Evolutionary conservation across 2,888 invertebrate species (phyloP).

Genomic region (Drosophila greeni): DNA sequence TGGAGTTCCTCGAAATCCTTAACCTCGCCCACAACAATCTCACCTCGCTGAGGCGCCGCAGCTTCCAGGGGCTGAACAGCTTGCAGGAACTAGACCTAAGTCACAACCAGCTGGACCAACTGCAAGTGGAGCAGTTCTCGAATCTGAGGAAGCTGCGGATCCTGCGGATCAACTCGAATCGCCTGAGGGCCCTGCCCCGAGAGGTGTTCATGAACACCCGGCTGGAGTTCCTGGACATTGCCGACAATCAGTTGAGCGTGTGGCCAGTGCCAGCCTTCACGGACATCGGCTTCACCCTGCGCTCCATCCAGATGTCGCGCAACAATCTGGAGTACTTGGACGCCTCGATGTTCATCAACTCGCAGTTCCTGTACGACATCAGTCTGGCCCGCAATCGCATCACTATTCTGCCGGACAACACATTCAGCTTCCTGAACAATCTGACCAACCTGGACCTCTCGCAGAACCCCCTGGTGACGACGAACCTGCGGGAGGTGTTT

Average conservation of each 20-base stretch:
- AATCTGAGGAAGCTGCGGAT: conserved; percentile 87
- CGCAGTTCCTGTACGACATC: conserved; percentile 87
- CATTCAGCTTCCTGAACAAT: conserved; percentile 89
- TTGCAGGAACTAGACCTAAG: conserved; percentile 90
- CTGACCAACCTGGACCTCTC: conserved; percentile 89
- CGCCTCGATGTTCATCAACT: conserved; percentile 91
- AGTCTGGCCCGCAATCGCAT: conserved; percentile 89
- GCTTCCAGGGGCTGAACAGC: conserved; percentile 86
- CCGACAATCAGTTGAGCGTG: conserved; percentile 87
- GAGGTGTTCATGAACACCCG: conserved; percentile 89
- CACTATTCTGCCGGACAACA: conserved; percentile 91
- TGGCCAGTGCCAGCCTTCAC: conserved; percentile 88
- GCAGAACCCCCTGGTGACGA: conserved; percentile 88
- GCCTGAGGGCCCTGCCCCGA: conserved; percentile 85
- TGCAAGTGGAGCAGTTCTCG: conserved; percentile 89
- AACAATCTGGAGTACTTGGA: conserved; percentile 92
- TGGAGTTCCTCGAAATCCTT: conserved; percentile 85
- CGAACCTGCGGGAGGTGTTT: conserved; percentile 92
- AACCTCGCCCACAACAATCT: conserved; percentile 88
- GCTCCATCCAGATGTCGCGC: conserved; percentile 87
- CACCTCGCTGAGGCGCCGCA: conserved; percentile 85
- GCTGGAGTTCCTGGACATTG: conserved; percentile 88
- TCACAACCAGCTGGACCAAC: conserved; percentile 86
- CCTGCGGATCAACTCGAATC: conserved; percentile 86
- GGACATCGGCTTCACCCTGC: conserved; percentile 88